A percentile compares a stretch with the other conserved stretches of the same genome.
Evolutionary conservation across 2,113 vertebrate species (phyloP).

Genomic region (Microcebus lehilahytsara): DNA sequence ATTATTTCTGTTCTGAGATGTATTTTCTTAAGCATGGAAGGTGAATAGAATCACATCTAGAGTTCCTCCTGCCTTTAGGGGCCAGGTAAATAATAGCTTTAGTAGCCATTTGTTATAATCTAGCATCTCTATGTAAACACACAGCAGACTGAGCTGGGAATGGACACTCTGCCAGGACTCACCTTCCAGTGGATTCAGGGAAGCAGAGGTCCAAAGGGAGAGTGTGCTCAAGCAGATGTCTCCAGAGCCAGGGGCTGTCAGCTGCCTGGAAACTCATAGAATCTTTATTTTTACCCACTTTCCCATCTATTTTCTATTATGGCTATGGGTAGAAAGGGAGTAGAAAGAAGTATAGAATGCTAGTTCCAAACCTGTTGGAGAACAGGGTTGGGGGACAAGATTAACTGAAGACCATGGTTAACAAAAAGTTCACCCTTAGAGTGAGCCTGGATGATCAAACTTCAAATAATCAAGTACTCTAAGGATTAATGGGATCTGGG

Average conservation of each 20-base stretch:
- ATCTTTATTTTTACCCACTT: background rate
- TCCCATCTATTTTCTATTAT: background rate
- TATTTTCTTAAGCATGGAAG: constrained; percentile 1
- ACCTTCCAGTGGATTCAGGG: background rate
- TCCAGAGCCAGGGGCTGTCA: background rate
- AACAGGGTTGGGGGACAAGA: background rate
- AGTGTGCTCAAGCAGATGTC: background rate
- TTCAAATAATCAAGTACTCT: background rate
- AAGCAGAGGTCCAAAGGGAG: background rate
- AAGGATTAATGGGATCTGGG: background rate
- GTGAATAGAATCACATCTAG: background rate
- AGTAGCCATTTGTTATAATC: background rate
- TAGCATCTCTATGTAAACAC: background rate
- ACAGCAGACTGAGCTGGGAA: background rate
- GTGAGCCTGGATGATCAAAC: background rate
- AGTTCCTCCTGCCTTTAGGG: background rate
- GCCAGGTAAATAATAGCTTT: background rate
- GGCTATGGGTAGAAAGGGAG: background rate
- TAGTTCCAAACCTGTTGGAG: background rate
- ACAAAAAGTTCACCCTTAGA: background rate
- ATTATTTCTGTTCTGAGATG: background rate
- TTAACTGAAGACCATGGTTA: background rate
- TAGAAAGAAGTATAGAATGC: background rate
- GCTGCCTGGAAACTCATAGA: background rate
- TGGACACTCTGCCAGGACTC: background rate